Evolutionary conservation across 1,140 invertebrate species (phyloP).

Genomic region (Mamestra configurata): DNA sequence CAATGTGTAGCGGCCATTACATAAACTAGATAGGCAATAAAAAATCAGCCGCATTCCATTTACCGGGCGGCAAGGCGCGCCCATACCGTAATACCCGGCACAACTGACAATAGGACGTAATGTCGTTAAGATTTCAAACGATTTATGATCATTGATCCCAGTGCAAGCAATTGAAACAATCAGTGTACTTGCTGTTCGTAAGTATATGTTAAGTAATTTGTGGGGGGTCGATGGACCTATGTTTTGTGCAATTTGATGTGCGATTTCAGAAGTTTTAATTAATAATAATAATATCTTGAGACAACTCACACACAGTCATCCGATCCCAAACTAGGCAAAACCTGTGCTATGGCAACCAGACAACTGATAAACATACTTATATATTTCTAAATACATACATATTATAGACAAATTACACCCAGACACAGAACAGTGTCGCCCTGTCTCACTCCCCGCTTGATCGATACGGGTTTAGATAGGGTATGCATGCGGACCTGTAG

Average conservation of each 20-base stretch:
- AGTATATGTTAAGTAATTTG: background rate
- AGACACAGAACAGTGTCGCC: too few species aligned
- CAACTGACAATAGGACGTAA: background rate
- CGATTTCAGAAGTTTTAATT: background rate
- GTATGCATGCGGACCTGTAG: too few species aligned
- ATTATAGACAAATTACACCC: too few species aligned
- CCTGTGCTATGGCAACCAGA: too few species aligned
- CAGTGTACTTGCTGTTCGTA: constrained; percentile 42
- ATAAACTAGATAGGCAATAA: constrained; percentile 14
- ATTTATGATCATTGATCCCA: constrained; percentile 50
- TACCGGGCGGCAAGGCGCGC: background rate
- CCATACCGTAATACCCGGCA: background rate
- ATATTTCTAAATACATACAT: too few species aligned
- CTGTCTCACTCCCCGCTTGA: too few species aligned
- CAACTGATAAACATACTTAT: too few species aligned
- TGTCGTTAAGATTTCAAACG: constrained; percentile 18
- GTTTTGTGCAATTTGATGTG: background rate
- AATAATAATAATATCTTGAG: background rate
- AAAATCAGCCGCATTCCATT: constrained; percentile 12
- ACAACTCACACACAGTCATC: too few species aligned
- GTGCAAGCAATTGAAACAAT: constrained; percentile 74
- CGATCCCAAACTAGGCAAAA: too few species aligned
- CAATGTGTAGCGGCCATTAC: background rate
- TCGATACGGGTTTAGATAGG: too few species aligned
- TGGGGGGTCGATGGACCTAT: constrained; percentile 10